These are phyloP conservation scores for Callocephalon fimbriatum DNA, from an alignment of 2,113 vertebrate species.

Conservation along the genomic window DNA sequence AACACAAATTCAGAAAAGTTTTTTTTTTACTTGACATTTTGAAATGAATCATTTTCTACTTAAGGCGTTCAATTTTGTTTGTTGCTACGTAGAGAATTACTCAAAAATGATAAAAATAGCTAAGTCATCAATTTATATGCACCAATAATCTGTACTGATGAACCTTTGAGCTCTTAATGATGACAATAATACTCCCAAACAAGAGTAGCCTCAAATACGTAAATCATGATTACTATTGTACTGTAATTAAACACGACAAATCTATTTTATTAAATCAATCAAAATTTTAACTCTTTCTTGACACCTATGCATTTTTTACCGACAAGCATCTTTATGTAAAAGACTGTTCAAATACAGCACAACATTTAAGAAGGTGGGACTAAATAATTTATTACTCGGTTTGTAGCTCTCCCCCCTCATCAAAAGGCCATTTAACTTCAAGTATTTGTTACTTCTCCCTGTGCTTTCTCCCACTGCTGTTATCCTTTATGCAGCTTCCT, in stretches of 20 bases:
- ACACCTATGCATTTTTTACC: not conserved
- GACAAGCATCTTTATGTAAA: not conserved
- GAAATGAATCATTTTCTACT: not conserved
- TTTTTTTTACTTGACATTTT: not conserved
- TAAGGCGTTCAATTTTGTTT: not conserved
- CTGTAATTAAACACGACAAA: not conserved
- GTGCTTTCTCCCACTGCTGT: not conserved
- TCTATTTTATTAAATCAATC: not conserved
- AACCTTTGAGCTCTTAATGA: not conserved
- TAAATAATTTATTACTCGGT: not conserved
- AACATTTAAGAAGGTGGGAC: not conserved
- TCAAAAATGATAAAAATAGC: not conserved
- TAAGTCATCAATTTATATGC: not conserved
- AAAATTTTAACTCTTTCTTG: not conserved
- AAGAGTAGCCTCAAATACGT: not conserved
- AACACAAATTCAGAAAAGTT: not conserved
- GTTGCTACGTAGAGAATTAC: not conserved
- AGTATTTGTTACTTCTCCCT: not conserved
- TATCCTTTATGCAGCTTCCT: not conserved
- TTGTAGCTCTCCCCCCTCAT: not conserved
- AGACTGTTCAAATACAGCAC: not conserved
- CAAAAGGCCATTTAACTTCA: not conserved
- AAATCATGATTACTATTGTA: not conserved
- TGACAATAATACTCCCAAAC: not conserved
- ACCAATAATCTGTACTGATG: not conserved